Percentiles rank a stretch among this genome's conserved stretches.
Conservation (phyloP, 1,140 invertebrate genomes). For the Zeugodacus cucurbitae region DNA sequence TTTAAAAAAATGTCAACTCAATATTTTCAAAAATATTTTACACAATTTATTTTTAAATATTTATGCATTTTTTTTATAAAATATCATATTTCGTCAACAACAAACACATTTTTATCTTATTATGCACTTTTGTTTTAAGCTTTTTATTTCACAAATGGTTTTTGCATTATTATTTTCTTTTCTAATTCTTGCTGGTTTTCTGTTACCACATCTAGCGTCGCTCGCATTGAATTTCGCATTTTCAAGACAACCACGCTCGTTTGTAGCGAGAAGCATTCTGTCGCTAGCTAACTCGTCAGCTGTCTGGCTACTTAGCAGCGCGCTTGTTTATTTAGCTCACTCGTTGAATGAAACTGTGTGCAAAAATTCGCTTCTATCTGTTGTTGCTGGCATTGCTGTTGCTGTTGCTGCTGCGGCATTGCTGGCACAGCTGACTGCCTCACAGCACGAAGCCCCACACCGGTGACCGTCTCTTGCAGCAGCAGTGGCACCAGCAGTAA, state of each 20-base stretch:
- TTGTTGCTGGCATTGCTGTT: slow-evolving; percentile 16
- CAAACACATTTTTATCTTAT: not conserved
- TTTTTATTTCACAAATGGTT: not conserved
- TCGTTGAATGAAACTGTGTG: not conserved
- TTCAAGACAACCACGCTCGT: slow-evolving; percentile 25
- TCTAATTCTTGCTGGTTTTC: not conserved
- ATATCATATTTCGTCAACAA: not conserved
- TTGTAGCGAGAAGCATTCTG: slow-evolving; percentile 36
- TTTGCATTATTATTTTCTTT: not conserved
- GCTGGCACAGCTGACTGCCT: not conserved
- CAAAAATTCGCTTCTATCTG: not conserved
- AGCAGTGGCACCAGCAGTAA: too few species aligned
- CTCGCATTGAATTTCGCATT: slow-evolving; percentile 1
- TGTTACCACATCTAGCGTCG: slow-evolving; percentile 17
- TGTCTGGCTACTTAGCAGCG: not conserved
- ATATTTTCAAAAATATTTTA: not conserved
- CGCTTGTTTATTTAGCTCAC: slow-evolving; percentile 16
- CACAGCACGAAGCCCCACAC: not conserved
- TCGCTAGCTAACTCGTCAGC: not conserved
- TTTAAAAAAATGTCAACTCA: not conserved
- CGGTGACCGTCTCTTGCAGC: not conserved
- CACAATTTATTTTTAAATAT: not conserved
- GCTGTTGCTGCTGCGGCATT: not conserved
- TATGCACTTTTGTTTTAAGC: not conserved
- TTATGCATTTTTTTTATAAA: not conserved